Evolutionary conservation across 2,797 vertebrate species (phyloP).

Genomic region (Bradypus variegatus): DNA sequence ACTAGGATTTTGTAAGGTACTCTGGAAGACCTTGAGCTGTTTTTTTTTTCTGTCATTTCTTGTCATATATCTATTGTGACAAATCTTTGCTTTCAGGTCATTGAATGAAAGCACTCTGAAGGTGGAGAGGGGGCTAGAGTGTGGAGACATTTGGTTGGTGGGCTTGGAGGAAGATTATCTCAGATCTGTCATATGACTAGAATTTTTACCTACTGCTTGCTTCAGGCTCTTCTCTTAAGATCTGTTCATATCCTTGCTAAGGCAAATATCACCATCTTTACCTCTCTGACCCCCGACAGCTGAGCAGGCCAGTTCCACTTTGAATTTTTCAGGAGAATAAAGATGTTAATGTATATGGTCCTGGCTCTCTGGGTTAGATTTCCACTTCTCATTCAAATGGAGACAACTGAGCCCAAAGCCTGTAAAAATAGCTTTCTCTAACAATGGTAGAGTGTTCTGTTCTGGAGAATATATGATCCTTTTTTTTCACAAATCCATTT

Average conservation of each 20-base stretch:
- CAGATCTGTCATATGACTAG: neutral
- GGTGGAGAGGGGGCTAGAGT: neutral
- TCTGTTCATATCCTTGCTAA: neutral
- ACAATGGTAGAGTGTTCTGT: neutral
- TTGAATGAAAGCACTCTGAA: conserved; percentile 37
- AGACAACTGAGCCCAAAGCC: conserved; percentile 3
- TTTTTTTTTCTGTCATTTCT: neutral
- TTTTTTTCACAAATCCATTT: neutral
- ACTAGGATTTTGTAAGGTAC: conserved; percentile 30
- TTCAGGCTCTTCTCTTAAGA: neutral
- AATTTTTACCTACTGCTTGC: conserved; percentile 2
- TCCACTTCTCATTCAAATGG: neutral
- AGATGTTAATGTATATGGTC: neutral
- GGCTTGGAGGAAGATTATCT: neutral
- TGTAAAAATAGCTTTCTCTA: neutral
- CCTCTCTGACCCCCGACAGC: neutral
- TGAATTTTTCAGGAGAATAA: conserved; percentile 13
- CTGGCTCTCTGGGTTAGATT: neutral
- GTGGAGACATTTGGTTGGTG: neutral
- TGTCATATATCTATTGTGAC: conserved; percentile 22
- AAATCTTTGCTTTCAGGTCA: neutral
- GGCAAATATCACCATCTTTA: neutral
- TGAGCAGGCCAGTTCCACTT: neutral
- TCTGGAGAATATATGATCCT: neutral
- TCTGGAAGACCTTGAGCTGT: neutral